A percentile compares a stretch with the other conserved stretches of the same genome.
phyloP scores from a whole-genome alignment of 92 coral and sea anemone species.

The Porites divaricata region DNA sequence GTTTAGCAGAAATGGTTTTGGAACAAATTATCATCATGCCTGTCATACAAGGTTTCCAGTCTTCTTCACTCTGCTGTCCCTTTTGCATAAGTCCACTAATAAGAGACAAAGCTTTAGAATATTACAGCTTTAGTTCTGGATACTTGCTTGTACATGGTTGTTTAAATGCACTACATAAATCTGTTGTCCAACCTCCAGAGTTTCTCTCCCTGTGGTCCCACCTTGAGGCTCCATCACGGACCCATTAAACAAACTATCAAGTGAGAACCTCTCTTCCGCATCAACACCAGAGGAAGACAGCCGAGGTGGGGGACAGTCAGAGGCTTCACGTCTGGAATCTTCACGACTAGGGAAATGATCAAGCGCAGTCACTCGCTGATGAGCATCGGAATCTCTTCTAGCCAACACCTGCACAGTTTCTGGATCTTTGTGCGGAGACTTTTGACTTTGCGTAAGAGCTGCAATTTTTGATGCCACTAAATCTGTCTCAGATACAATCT shows the following conservation, averaged over 20 bases:
- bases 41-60: too few species aligned
- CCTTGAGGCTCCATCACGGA: constrained; percentile 44
- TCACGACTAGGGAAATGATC: background rate
- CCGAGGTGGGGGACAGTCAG: background rate
- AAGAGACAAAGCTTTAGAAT: background rate
- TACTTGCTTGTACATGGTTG: constrained; percentile 52
- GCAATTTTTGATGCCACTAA: constrained; percentile 74
- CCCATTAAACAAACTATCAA: constrained; percentile 29
- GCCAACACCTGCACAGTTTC: background rate
- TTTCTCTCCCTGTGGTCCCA: constrained; percentile 45
- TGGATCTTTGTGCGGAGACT: background rate
- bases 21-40: too few species aligned
- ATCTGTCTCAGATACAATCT: constrained; percentile 33
- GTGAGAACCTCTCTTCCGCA: constrained; percentile 19
- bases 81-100: too few species aligned
- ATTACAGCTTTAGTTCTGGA: background rate
- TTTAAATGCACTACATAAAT: constrained; percentile 72
- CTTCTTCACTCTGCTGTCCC: too few species aligned
- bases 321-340: background rate
- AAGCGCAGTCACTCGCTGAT: background rate
- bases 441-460: constrained; percentile 56
- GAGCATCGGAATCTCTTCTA: background rate
- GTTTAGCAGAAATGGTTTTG: too few species aligned
- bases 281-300: constrained; percentile 6
- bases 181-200: constrained; percentile 67